Base-by-base conservation (phyloP, 2,797 vertebrate species). In the Morus bassanus region DNA sequence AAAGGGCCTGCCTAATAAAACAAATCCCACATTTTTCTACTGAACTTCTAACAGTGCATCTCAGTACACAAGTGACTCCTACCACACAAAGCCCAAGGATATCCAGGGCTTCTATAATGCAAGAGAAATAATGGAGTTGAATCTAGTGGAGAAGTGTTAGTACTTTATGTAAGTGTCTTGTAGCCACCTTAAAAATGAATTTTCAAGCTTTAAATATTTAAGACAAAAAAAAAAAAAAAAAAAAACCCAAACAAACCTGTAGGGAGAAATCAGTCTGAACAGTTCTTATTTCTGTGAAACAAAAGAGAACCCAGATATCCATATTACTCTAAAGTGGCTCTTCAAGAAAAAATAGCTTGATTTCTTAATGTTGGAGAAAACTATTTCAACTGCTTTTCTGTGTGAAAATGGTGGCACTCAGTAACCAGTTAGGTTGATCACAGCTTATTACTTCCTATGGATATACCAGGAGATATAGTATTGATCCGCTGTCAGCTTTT, bases 161-260 rank as follows among this genome's bases (percentile, higher is more conserved):
- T 69, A 74, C 69, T 88, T 95, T 56, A 86, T 59, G 21, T 73
- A 59, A 41, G 24, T 83, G 21, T 85, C 60, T 84, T 92, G 61
- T 94, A 94, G 89, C 54, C 31, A 80, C 85, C 94, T 80, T 46
- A 96, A 96, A 96, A 96, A 96, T 95, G 57, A 93, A 33, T 79
- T 91, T 97, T 93, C 85, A 93, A 91, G 27, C n/a, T 81, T 96
- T 94, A 85, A 91, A 84, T 94, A 73, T 92, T 92, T 57, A 48
- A 93, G 67, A 25, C 18, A 57, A 93, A 93, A 70, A 41, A 48
- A 56, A 27, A 24, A 41, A 7, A 16, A 43, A 43, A 43, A 43
- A 7, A 45, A 45, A 6, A 95, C 25, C 95, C 25, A 51, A 51
- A 51, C 9, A 45, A 46, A 79, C 16, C 59, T 59, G 13, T 83